Conservation (phyloP, 2,113 vertebrate species). For the Atlantisia rogersi region DNA sequence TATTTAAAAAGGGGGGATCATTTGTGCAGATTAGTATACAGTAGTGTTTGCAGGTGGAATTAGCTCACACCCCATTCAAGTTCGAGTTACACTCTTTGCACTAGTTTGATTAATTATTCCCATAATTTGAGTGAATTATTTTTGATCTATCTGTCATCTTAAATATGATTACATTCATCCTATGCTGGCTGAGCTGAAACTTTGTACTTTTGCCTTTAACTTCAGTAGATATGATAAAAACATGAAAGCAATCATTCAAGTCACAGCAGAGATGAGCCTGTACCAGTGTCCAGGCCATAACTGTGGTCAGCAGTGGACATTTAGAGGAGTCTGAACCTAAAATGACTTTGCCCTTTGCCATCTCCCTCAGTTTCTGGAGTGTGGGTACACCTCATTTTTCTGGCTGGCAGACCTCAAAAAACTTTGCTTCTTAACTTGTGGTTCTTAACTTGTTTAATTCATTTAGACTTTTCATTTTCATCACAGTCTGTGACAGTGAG, state of each 20-base stretch:
- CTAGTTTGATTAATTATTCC: background rate
- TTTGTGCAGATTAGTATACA: background rate
- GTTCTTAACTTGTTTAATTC: background rate
- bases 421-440: background rate
- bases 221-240: background rate
- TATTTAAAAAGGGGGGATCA: background rate
- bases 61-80: background rate
- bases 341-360: background rate
- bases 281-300: too few relatives aligned
- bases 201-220: background rate
- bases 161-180: background rate
- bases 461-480: background rate
- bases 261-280: background rate
- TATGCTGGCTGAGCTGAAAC: background rate
- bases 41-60: background rate
- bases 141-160: background rate
- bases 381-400: background rate
- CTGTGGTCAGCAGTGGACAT: background rate
- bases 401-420: background rate
- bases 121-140: background rate
- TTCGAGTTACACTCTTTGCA: background rate
- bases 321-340: background rate
- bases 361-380: background rate
- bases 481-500: background rate
- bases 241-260: accelerated